Conservation (phyloP, 2,113 vertebrate genomes). For the Catharus fuscescens region DNA sequence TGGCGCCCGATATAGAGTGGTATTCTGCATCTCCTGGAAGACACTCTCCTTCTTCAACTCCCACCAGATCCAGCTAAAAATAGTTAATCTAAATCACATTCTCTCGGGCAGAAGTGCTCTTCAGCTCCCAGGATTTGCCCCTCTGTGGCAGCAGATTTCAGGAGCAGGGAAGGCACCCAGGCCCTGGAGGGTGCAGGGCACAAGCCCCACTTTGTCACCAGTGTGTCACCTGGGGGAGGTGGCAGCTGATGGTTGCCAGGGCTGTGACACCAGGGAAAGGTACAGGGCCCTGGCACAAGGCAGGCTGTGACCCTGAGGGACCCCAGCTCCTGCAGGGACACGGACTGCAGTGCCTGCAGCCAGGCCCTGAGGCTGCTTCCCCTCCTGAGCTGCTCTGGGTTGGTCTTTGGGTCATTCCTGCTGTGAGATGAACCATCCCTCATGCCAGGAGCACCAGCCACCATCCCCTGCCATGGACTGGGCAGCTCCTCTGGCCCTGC, state of each 20-base stretch:
- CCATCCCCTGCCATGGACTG: rapidly evolving
- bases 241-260: rapidly evolving
- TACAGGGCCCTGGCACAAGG: rapidly evolving
- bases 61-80: constrained; percentile 43
- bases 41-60: constrained; percentile 26
- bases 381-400: not conserved
- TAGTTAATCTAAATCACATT: constrained; percentile 29
- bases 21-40: constrained; percentile 33
- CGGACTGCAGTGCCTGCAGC: not conserved
- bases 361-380: rapidly evolving
- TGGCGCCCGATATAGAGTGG: not conserved
- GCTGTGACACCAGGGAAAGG: not conserved
- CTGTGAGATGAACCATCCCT: rapidly evolving
- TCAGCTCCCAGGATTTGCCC: not conserved
- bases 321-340: not conserved
- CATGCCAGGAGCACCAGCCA: rapidly evolving
- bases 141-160: not conserved
- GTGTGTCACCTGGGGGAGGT: rapidly evolving
- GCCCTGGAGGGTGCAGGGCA: not conserved
- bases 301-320: rapidly evolving
- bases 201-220: not conserved
- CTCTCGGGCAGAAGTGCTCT: not conserved
- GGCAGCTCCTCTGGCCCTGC: not conserved
- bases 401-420: rapidly evolving
- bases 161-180: rapidly evolving